phyloP scores from a whole-genome alignment of 2,113 vertebrate species.

The Oreochromis tanganicae region DNA sequence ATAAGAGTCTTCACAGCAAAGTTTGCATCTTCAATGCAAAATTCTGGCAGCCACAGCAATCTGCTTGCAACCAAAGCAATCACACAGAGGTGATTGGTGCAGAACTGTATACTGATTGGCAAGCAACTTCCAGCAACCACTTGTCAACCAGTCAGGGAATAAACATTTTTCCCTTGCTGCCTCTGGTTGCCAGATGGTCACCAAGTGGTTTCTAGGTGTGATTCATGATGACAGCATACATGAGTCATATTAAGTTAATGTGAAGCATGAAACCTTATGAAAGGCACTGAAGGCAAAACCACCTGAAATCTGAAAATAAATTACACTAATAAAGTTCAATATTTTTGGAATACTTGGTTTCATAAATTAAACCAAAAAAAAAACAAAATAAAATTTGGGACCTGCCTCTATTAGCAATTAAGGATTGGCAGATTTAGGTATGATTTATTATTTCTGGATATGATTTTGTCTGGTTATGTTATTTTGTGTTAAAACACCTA shows the following conservation, averaged over 20 bases:
- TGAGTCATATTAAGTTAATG: background rate
- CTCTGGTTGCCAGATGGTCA: background rate
- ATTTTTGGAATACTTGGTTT: background rate
- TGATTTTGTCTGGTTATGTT: background rate
- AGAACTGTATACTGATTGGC: background rate
- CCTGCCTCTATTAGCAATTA: background rate
- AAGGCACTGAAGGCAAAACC: background rate
- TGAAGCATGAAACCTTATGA: background rate
- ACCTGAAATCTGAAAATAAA: background rate
- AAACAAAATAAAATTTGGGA: background rate
- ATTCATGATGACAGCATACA: background rate
- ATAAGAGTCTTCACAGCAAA: background rate
- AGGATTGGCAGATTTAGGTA: background rate
- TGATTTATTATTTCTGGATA: background rate
- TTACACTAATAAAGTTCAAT: background rate
- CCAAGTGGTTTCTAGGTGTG: background rate
- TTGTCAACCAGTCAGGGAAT: background rate
- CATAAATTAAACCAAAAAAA: background rate
- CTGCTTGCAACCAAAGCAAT: background rate
- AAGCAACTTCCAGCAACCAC: background rate
- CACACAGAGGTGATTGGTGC: background rate
- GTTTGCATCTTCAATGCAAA: background rate
- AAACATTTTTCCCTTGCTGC: background rate
- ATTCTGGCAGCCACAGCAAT: background rate
- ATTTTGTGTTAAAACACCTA: background rate